Conservation (phyloP, 2,888 invertebrate species). For the Cancer borealis region DNA sequence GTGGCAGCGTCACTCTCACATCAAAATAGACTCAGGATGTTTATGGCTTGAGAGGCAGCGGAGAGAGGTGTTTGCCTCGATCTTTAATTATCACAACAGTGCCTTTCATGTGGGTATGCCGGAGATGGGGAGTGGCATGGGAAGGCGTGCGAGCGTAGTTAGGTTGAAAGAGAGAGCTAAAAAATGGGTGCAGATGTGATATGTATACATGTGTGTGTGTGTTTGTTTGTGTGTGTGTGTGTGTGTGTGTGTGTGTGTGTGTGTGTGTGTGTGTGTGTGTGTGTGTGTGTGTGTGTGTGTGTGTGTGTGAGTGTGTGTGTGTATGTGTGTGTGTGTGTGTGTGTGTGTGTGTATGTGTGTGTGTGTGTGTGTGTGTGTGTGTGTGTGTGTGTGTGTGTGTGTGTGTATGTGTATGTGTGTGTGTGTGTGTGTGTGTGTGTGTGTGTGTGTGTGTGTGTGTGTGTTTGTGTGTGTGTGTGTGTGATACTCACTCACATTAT, state of each 20-base stretch:
- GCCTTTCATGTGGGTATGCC: neutral
- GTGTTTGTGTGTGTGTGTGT: neutral
- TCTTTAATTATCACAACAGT: slow-evolving; percentile 35
- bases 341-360: neutral
- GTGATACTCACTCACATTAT: neutral
- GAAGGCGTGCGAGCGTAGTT: neutral
- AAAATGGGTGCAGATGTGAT: neutral
- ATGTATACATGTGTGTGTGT: no score
- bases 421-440: no score
- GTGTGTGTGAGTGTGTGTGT: no score
- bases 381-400: neutral
- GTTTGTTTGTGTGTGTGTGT: no score
- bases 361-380: neutral
- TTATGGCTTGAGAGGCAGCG: neutral
- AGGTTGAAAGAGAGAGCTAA: neutral
- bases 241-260: neutral
- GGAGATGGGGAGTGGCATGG: neutral
- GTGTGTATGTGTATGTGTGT: slow-evolving; percentile 5
- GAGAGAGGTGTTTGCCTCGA: neutral
- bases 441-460: neutral
- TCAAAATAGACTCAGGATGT: slow-evolving; percentile 34
- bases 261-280: neutral
- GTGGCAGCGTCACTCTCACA: slow-evolving; percentile 13
- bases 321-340: no score
- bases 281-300: neutral